phyloP scores from a whole-genome alignment of 1,140 invertebrate genomes.

The Heliconius eleuchia region DNA sequence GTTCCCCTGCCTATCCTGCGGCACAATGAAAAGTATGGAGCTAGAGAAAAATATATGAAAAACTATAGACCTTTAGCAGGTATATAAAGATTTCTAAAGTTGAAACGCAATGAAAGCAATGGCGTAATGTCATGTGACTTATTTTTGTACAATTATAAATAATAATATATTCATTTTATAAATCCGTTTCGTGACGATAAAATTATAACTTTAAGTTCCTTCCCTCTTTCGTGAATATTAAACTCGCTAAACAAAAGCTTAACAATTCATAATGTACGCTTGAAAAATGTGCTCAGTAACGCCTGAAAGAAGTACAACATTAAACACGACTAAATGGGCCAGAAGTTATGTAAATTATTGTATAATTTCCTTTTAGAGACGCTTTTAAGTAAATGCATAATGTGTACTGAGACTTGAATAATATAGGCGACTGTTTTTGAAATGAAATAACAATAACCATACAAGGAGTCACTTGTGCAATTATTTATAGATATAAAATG shows the following conservation, averaged over 20 bases:
- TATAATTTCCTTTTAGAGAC: constrained; percentile 1
- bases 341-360: constrained; percentile 26
- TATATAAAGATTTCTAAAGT: too few species aligned
- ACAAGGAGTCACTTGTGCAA: constrained; percentile 28
- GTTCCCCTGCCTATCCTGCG: too few species aligned
- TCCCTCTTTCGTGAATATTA: constrained; percentile 2
- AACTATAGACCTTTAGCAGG: too few species aligned
- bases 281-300: constrained; percentile 14
- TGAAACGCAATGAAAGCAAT: too few species aligned
- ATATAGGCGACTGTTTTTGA: background rate
- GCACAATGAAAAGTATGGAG: too few species aligned
- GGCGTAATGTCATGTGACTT: too few species aligned
- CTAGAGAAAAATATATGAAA: too few species aligned
- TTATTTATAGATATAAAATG: constrained; percentile 19
- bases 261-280: constrained; percentile 15
- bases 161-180: background rate
- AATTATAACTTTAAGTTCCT: background rate
- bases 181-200: background rate
- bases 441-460: constrained; percentile 7
- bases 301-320: constrained; percentile 12
- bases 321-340: constrained; percentile 19
- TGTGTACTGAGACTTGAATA: background rate
- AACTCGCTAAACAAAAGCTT: constrained; percentile 8
- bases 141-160: background rate
- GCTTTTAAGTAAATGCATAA: constrained; percentile 15